Conservation (phyloP, 2,888 invertebrate species). For the Xanthia icteritia region DNA sequence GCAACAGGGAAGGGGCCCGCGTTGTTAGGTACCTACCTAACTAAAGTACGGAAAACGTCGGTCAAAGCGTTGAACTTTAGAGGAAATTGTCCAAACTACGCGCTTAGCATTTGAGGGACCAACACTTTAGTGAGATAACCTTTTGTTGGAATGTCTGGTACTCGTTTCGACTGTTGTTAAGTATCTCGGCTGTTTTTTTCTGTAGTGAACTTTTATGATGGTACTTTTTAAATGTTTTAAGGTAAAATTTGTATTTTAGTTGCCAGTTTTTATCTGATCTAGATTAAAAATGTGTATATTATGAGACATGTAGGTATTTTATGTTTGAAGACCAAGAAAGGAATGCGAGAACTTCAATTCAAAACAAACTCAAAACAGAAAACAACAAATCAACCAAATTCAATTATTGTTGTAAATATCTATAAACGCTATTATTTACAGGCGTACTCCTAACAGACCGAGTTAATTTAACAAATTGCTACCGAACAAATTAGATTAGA, state of each 20-base stretch:
- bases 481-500: slow-evolving; percentile 68
- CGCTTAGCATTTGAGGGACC: slow-evolving; percentile 71
- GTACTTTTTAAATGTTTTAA: slow-evolving; percentile 15
- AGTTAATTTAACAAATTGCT: slow-evolving; percentile 60
- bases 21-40: slow-evolving; percentile 70
- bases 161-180: slow-evolving; percentile 57
- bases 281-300: neutral
- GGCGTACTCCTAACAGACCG: slow-evolving; percentile 38
- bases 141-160: slow-evolving; percentile 73
- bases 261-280: slow-evolving; percentile 3
- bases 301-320: neutral
- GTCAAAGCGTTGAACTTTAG: slow-evolving; percentile 76
- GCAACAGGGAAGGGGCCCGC: slow-evolving; percentile 71
- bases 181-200: slow-evolving; percentile 29
- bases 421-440: slow-evolving; percentile 51
- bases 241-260: neutral
- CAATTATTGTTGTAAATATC: slow-evolving; percentile 27
- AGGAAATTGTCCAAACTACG: slow-evolving; percentile 74
- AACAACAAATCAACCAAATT: slow-evolving; percentile 11
- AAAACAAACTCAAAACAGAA: neutral
- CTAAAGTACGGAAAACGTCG: slow-evolving; percentile 73
- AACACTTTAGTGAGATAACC: slow-evolving; percentile 69
- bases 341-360: neutral
- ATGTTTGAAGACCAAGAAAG: neutral
- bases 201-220: slow-evolving; percentile 5